Evolutionary conservation across 2,888 invertebrate species (phyloP), one percentile per base, ranked within the genome.

Genomic region (Papilio gigon): DNA sequence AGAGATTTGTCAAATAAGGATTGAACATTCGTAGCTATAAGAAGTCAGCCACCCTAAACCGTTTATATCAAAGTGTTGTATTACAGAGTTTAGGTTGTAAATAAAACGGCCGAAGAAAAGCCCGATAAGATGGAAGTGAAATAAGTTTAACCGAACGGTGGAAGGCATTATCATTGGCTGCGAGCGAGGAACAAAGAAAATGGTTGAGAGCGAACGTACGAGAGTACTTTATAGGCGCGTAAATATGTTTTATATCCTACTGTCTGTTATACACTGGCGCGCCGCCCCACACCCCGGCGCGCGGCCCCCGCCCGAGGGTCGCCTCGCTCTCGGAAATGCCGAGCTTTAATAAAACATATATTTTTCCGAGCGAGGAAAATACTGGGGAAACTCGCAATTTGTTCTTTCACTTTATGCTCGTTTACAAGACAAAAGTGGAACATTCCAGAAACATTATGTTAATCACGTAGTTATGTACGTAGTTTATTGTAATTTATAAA

Each of bases 301-400:
- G 77, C 80, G 84, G 83, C 79, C 81, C 84, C 84, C 83, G 78
- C 84, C 87, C 81, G 87, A 86, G 90, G 90, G 89, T 82, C 85
- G 86, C 88, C 83, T 81, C 85, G 89, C 89, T 90, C 91, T 91
- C 90, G 92, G 91, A 92, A 92, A 92, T 89, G 90, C 91, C 90
- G 90, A 91, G 92, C 92, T 91, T 92, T 92, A 92, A 92, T 92
- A 92, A 92, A 92, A 92, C 92, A 92, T 92, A 91, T 90, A 92
- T 92, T 92, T 91, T 91, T 91, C 90, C 90, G 89, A 91, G 90
- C 92, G 91, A 88, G 90, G 90, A 91, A 92, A 92, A 91, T 91
- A 90, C 91, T 90, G 91, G 90, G 90, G 91, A 91, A 91, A 90
- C 90, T 92, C 90, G 90, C 90, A 91, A 92, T 92, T 92, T 92